These are phyloP conservation scores for Phrynocephalus guinanensis DNA, from an alignment of 2,797 vertebrate species.

Conservation along the genomic window DNA sequence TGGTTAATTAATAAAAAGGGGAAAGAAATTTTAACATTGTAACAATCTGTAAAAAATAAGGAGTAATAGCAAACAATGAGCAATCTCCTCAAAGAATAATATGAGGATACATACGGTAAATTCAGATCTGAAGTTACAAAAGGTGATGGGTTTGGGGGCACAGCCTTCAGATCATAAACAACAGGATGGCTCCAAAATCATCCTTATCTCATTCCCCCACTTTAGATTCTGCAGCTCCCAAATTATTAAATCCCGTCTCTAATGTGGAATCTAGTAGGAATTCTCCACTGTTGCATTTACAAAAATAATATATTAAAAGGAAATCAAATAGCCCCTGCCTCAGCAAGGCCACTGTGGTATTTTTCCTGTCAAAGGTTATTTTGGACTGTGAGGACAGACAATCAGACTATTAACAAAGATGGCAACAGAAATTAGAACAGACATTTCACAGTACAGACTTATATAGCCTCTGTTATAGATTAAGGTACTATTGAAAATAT, in stretches of 20 bases:
- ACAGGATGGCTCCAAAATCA: background rate
- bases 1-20: constrained; percentile 76
- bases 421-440: too few species aligned
- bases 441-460: too few species aligned
- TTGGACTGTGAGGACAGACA: too few species aligned
- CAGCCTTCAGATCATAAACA: constrained; percentile 57
- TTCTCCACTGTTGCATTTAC: background rate
- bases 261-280: background rate
- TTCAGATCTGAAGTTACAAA: constrained; percentile 56
- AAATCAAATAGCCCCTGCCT: too few species aligned
- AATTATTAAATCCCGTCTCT: background rate
- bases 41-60: constrained; percentile 79
- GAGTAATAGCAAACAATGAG: constrained; percentile 66
- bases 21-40: constrained; percentile 71
- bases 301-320: background rate
- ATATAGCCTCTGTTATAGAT: too few species aligned
- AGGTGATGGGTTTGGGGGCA: constrained; percentile 47
- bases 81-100: constrained; percentile 61
- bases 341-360: background rate
- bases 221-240: background rate
- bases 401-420: too few species aligned
- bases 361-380: too few species aligned
- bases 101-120: constrained; percentile 60
- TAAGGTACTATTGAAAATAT: too few species aligned
- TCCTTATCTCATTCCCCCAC: background rate